Percentiles rank a stretch among this genome's conserved stretches.
These are phyloP conservation scores for Drosophila ananassae DNA, from an alignment of 1,140 invertebrate species.

Conservation along the genomic window DNA sequence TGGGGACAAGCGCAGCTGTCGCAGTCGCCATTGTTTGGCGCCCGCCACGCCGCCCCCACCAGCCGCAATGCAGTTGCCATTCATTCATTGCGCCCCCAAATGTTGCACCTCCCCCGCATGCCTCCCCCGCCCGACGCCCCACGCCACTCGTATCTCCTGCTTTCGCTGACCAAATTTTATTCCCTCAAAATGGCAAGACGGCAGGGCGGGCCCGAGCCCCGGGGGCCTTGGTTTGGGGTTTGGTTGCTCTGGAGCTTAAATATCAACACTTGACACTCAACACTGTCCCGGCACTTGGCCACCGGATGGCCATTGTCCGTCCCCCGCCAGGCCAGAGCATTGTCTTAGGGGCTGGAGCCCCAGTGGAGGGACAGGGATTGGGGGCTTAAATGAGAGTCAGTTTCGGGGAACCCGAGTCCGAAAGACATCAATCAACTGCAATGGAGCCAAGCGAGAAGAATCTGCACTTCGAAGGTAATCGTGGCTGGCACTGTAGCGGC, in stretches of 20 bases:
- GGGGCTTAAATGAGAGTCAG: too few relatives aligned
- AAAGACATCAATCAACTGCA: background rate
- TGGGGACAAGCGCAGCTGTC: slow-evolving; percentile 44
- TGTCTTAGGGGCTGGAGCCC: background rate
- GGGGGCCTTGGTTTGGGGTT: slow-evolving; percentile 9
- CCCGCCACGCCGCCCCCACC: slow-evolving; percentile 18
- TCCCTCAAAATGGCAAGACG: slow-evolving; percentile 15
- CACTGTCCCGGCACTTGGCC: slow-evolving; percentile 34
- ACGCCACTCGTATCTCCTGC: slow-evolving; percentile 6
- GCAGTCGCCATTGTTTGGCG: slow-evolving; percentile 47
- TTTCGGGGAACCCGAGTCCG: background rate
- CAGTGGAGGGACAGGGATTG: too few relatives aligned
- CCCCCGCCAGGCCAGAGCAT: background rate
- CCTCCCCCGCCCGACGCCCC: too few relatives aligned
- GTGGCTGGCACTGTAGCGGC: background rate
- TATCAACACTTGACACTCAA: slow-evolving; percentile 72
- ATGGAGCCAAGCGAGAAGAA: background rate
- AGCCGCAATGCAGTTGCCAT: slow-evolving; percentile 76
- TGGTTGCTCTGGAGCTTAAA: slow-evolving; percentile 61
- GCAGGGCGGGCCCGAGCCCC: background rate
- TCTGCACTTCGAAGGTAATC: background rate
- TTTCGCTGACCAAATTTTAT: slow-evolving; percentile 59
- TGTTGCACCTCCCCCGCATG: background rate
- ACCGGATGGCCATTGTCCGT: slow-evolving; percentile 29
- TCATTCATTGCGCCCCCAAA: slow-evolving; percentile 49